These are phyloP conservation scores for Bergia sp. DNA, from an alignment of 92 coral and sea anemone species.

Conservation along the genomic window DNA sequence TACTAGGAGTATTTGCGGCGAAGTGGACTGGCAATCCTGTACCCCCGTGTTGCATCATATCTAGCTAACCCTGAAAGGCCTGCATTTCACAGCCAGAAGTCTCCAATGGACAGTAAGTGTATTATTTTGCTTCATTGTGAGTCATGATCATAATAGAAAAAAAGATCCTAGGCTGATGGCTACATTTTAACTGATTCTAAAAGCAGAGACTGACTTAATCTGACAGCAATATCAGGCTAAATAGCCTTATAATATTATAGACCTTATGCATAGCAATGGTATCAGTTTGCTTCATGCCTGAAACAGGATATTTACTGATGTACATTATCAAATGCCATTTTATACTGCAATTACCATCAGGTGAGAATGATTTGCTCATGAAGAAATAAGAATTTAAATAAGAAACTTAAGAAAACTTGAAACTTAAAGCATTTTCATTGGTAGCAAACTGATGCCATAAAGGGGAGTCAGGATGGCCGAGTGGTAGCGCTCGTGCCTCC, in stretches of 20 bases:
- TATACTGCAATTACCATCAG: no score
- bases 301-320: no score
- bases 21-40: constrained; percentile 81
- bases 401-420: no score
- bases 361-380: no score
- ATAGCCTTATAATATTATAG: background rate
- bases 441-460: no score
- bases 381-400: no score
- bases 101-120: constrained; percentile 85
- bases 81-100: constrained; percentile 80
- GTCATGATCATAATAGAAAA: background rate
- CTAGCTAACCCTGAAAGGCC: constrained; percentile 89
- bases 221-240: no score
- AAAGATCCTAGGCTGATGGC: background rate
- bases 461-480: no score
- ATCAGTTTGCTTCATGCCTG: no score
- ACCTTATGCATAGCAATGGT: background rate
- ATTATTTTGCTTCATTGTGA: background rate
- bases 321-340: no score
- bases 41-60: constrained; percentile 88
- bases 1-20: constrained; percentile 83
- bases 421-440: no score
- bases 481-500: no score
- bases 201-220: background rate
- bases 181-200: background rate